These are phyloP conservation scores for Spheniscus humboldti DNA, from an alignment of 2,797 vertebrate genomes.

Conservation along the genomic window DNA sequence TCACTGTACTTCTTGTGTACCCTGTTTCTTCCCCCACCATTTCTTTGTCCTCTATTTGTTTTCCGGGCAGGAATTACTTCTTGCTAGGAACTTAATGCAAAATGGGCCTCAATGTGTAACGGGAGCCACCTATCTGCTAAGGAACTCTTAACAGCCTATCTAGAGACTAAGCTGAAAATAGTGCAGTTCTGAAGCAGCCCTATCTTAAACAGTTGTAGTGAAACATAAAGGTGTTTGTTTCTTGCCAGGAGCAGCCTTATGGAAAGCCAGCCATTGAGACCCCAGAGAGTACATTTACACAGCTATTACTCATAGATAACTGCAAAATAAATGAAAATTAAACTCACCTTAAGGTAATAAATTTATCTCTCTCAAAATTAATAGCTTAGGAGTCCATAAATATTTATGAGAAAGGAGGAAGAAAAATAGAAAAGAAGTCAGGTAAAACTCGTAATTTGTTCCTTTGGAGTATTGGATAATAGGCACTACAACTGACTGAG, in stretches of 20 bases:
- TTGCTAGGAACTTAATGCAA: too few relatives aligned
- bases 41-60: neutral
- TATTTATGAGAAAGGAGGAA: neutral
- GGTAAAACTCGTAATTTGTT: neutral
- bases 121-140: neutral
- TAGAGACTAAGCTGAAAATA: neutral
- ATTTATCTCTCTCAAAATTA: slow-evolving; percentile 2
- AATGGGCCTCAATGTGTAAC: neutral
- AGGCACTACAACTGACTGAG: neutral
- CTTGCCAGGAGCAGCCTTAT: neutral
- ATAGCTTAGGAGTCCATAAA: neutral
- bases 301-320: neutral
- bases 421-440: neutral
- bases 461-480: neutral
- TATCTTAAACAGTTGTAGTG: neutral
- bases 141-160: neutral
- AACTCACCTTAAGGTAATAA: neutral
- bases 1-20: neutral
- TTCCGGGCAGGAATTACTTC: neutral
- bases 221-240: neutral
- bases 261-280: neutral
- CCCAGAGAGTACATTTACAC: neutral
- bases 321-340: slow-evolving; percentile 19
- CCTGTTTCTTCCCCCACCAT: neutral
- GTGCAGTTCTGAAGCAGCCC: neutral